phyloP scores from a whole-genome alignment of 1,140 invertebrate genomes.

The Pygmarrhopalites habei region DNA sequence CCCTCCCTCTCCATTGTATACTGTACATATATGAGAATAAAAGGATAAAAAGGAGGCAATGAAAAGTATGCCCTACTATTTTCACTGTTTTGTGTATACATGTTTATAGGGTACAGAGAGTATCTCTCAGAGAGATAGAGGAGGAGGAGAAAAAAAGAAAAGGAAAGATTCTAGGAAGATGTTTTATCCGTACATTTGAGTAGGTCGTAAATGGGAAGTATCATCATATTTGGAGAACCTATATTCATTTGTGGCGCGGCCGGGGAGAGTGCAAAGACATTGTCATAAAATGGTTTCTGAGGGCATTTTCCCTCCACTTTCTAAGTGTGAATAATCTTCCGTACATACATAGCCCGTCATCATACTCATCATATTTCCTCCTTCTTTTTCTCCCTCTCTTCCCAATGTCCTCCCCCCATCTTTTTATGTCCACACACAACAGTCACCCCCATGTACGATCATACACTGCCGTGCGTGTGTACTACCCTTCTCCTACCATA shows the following conservation, averaged over 20 bases:
- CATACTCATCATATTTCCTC: not conserved
- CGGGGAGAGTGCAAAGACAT: conserved; percentile 25
- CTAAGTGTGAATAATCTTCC: conserved; percentile 33
- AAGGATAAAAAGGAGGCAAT: too few species aligned
- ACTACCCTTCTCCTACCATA: too few species aligned
- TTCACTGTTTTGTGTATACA: too few species aligned
- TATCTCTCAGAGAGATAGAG: not conserved
- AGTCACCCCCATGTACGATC: too few species aligned
- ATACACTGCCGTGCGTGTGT: too few species aligned
- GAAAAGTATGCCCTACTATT: too few species aligned
- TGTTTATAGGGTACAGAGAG: too few species aligned
- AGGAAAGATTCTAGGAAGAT: conserved; percentile 7
- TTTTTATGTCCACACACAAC: not conserved
- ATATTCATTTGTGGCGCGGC: conserved; percentile 28
- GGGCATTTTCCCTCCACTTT: conserved; percentile 13
- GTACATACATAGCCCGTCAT: not conserved
- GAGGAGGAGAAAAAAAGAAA: not conserved
- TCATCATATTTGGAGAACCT: conserved; percentile 27
- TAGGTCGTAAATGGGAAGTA: conserved; percentile 35
- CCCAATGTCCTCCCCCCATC: not conserved
- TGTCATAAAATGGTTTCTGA: conserved; percentile 35
- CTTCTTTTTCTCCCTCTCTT: not conserved
- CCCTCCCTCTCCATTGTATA: too few species aligned
- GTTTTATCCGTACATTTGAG: conserved; percentile 32
- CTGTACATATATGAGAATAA: too few species aligned